Evolutionary conservation across 1,140 invertebrate genomes (phyloP).

Genomic region (Drosophila pachea): DNA sequence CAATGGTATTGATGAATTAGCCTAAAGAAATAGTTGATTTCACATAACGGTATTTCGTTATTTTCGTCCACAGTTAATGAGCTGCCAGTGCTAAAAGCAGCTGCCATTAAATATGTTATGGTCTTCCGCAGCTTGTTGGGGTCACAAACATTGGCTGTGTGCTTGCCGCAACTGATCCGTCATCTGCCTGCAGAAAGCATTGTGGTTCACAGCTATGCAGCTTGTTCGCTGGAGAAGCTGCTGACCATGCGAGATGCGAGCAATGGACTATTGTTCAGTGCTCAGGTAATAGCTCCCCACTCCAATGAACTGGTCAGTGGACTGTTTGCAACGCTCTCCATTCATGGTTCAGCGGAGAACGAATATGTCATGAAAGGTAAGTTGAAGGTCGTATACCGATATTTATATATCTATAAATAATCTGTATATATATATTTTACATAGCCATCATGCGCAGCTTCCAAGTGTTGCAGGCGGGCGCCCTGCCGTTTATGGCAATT

Average conservation of each 20-base stretch:
- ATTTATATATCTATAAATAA: neutral
- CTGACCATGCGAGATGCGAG: slow-evolving; percentile 85
- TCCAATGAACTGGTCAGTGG: slow-evolving; percentile 85
- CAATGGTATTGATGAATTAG: slow-evolving; percentile 79
- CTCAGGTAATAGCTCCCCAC: slow-evolving; percentile 81
- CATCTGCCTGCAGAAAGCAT: slow-evolving; percentile 86
- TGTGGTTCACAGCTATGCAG: slow-evolving; percentile 97
- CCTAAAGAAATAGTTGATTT: neutral
- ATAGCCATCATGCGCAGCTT: slow-evolving; percentile 93
- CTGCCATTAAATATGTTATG: slow-evolving; percentile 97
- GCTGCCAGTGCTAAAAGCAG: slow-evolving; percentile 94
- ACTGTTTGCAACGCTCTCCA: slow-evolving; percentile 87
- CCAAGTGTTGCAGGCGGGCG: slow-evolving; percentile 87
- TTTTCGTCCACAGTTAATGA: slow-evolving; percentile 85
- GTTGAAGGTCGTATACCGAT: neutral
- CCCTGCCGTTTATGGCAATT: slow-evolving; percentile 89
- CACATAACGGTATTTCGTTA: slow-evolving; percentile 32
- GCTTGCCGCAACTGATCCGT: slow-evolving; percentile 87
- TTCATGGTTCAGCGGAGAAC: slow-evolving; percentile 91
- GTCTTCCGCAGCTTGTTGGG: slow-evolving; percentile 95
- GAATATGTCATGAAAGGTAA: slow-evolving; percentile 97
- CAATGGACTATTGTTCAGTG: slow-evolving; percentile 78
- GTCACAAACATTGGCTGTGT: slow-evolving; percentile 85
- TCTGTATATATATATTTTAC: slow-evolving; percentile 48
- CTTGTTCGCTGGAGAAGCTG: slow-evolving; percentile 93